These are phyloP conservation scores for Decapterus maruadsi DNA, from an alignment of 2,797 vertebrate species.

Conservation along the genomic window DNA sequence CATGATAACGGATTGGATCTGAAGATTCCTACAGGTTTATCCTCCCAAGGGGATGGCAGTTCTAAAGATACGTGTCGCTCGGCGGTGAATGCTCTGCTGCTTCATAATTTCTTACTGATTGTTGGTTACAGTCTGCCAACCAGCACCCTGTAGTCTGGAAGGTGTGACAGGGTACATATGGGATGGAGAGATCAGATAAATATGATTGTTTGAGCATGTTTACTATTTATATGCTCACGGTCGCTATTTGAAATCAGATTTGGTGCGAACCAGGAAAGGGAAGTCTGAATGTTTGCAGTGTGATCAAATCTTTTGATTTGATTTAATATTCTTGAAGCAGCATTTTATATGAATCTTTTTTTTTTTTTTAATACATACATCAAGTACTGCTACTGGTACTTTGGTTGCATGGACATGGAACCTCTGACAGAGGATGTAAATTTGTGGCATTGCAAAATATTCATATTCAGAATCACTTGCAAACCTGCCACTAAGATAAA, in stretches of 20 bases:
- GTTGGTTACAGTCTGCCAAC: slow-evolving; percentile 43
- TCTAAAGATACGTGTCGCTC: slow-evolving; percentile 35
- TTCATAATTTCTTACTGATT: slow-evolving; percentile 63
- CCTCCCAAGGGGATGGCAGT: not conserved
- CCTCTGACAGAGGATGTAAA: not conserved
- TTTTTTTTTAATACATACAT: not conserved
- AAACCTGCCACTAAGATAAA: not conserved
- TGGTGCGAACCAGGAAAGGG: slow-evolving; percentile 24
- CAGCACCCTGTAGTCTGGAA: slow-evolving; percentile 46
- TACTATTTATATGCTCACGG: slow-evolving; percentile 46
- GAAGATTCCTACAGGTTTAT: slow-evolving; percentile 45
- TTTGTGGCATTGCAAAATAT: not conserved
- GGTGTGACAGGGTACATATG: slow-evolving; percentile 50
- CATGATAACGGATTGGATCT: slow-evolving; percentile 31
- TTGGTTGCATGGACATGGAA: too few species aligned
- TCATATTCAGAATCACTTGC: not conserved
- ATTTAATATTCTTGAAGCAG: slow-evolving; percentile 18
- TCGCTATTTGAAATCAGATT: slow-evolving; percentile 51
- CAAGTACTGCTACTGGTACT: too few species aligned
- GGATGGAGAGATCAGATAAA: slow-evolving; percentile 63
- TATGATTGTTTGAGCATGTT: slow-evolving; percentile 52
- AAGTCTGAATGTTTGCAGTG: slow-evolving; percentile 9
- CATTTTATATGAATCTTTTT: not conserved
- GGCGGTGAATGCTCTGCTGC: slow-evolving; percentile 54
- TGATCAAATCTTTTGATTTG: slow-evolving; percentile 26